phyloP scores from a whole-genome alignment of 2,888 invertebrate genomes.

The Agrotis ipsilon region DNA sequence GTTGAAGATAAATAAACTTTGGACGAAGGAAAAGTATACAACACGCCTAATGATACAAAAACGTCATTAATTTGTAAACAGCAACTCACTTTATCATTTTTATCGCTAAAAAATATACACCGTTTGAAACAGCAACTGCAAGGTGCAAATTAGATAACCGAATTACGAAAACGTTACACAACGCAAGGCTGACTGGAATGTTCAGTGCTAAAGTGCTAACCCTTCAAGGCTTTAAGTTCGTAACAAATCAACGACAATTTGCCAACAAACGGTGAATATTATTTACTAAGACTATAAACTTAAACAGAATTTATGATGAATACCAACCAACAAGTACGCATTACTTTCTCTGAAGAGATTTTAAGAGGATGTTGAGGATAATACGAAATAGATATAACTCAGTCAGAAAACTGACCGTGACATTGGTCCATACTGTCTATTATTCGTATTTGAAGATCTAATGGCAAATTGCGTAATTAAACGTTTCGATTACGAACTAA shows the following conservation, averaged over 20 bases:
- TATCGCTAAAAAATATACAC: conserved; percentile 32
- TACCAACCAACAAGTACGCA: background rate
- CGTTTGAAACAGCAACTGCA: conserved; percentile 30
- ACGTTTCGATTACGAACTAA: background rate
- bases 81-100: conserved; percentile 31
- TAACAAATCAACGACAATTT: conserved; percentile 28
- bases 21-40: conserved; percentile 43
- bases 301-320: background rate
- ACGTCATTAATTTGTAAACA: conserved; percentile 50
- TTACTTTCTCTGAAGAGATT: background rate
- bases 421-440: conserved; percentile 7
- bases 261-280: conserved; percentile 6
- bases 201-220: conserved; percentile 31
- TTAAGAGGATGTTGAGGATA: background rate
- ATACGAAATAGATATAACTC: background rate
- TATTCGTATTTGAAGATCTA: conserved; percentile 19
- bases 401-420: background rate
- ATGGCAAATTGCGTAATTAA: conserved; percentile 26
- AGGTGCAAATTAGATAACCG: conserved; percentile 59
- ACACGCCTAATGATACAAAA: conserved; percentile 17
- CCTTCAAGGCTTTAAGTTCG: conserved; percentile 33
- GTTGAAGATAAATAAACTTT: conserved; percentile 44
- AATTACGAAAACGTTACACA: conserved; percentile 51
- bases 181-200: conserved; percentile 39
- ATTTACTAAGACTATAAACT: background rate